Percentiles rank a stretch among this genome's conserved stretches.
Conservation (phyloP, 1,140 invertebrate genomes). For the Hycleus phaleratus region DNA sequence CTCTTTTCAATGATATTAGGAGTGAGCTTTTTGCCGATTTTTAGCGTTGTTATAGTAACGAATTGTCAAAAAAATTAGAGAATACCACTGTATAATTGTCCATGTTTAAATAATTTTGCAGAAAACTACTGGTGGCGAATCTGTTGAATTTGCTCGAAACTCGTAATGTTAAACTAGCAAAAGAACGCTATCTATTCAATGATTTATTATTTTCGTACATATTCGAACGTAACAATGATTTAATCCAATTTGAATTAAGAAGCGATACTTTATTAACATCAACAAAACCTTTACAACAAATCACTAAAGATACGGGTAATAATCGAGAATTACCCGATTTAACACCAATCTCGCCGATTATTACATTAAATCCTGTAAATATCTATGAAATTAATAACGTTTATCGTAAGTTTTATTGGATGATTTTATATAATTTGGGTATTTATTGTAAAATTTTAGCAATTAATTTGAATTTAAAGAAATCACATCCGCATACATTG, state of each 20-base stretch:
- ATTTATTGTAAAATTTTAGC: constrained; percentile 43
- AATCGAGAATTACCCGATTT: constrained; percentile 56
- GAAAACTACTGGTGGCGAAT: constrained; percentile 59
- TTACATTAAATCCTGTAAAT: constrained; percentile 57
- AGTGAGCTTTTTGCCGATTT: too few relatives aligned
- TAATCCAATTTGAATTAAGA: constrained; percentile 55
- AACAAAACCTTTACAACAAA: constrained; percentile 49
- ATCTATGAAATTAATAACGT: constrained; percentile 54
- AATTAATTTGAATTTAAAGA: constrained; percentile 40
- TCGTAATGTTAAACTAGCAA: constrained; percentile 45
- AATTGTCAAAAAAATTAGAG: too few relatives aligned
- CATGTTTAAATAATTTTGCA: constrained; percentile 40
- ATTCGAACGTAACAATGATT: constrained; percentile 54
- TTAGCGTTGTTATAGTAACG: too few relatives aligned
- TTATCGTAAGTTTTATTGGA: constrained; percentile 57
- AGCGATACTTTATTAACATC: constrained; percentile 59
- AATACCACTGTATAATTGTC: too few relatives aligned
- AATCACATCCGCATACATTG: constrained; percentile 62
- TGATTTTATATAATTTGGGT: background rate
- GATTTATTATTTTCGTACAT: constrained; percentile 47
- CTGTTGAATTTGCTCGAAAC: constrained; percentile 64
- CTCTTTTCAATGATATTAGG: too few relatives aligned
- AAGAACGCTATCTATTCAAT: constrained; percentile 49
- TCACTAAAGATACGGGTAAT: constrained; percentile 41
- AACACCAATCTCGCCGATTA: constrained; percentile 59